Evolutionary conservation across 2,888 invertebrate species (phyloP), one percentile per base, ranked within the genome.

Genomic region (Shargacucullia verbasci): DNA sequence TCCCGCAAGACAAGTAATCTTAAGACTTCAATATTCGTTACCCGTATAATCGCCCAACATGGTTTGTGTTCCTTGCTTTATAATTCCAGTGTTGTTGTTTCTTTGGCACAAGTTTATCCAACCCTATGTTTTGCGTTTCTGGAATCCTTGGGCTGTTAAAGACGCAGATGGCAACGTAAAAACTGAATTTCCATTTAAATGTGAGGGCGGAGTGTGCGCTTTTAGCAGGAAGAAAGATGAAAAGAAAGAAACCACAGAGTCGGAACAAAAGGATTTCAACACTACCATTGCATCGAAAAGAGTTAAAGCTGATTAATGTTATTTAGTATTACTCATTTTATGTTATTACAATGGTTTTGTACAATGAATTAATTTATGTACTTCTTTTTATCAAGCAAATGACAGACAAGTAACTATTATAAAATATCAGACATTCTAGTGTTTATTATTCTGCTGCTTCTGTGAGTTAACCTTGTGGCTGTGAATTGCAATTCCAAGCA

Each of bases 31-130:
- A 43, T 4, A 31, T 39, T 31, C 12, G 37, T 40, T 14, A 14
- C 5, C 15, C 13, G 15, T 61, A n/a, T 29, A 53, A 15, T 39
- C 38, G 10, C 31, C 33, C 62, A 91, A 82, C 74, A 97, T 97
- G 97, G 97, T 97, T 73, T 98, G 98, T 83, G 95, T 98, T 59
- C 97, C 98, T 14, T 98, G 98, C 86, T 96, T 98, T 77, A 95
- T 98, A 64, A 96, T 98, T 83, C 98, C 98, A 1, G 89, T 98
- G 60, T 90, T 98, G 40, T 93, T 98, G 11, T 97, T 96, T 79
- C 94, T 98, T 63, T 98, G 98, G 96, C 97, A 98, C 85, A 96
- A 96, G 82, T 96, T 97, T 78, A 94, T 98, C 61, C 97, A 98
- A 84, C 98, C 98, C 0, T 95, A 98, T 65, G 88, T 98, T 45